phyloP scores from a whole-genome alignment of 1,140 invertebrate genomes.

The Tetranychus urticae region DNA sequence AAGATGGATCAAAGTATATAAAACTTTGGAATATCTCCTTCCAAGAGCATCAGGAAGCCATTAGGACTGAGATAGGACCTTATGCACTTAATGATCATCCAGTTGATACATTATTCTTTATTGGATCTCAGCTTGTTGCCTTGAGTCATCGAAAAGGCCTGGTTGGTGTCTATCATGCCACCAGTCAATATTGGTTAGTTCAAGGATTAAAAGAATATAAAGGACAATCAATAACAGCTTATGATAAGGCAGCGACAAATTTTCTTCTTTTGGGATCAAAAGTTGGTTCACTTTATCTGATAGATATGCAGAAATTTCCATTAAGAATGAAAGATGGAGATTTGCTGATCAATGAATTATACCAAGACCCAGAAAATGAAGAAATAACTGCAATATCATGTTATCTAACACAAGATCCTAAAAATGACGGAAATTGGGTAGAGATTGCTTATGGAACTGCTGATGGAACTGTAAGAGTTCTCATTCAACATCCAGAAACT shows the following conservation, averaged over 20 bases:
- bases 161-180: slow-evolving; percentile 94
- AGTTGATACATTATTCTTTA: slow-evolving; percentile 88
- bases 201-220: slow-evolving; percentile 2
- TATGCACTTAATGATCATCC: slow-evolving; percentile 25
- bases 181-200: slow-evolving; percentile 71
- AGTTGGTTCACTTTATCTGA: slow-evolving; percentile 5
- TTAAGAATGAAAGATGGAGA: slow-evolving; percentile 97
- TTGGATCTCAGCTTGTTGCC: slow-evolving; percentile 84
- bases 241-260: slow-evolving; percentile 1
- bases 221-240: slow-evolving; percentile 5
- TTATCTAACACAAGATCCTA: slow-evolving; percentile 67
- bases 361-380: slow-evolving; percentile 76
- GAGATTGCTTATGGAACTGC: slow-evolving; percentile 96
- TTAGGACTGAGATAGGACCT: slow-evolving; percentile 1
- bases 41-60: not conserved
- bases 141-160: slow-evolving; percentile 66
- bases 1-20: slow-evolving; percentile 39
- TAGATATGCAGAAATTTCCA: slow-evolving; percentile 98
- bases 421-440: slow-evolving; percentile 96
- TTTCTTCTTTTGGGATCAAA: slow-evolving; percentile 1
- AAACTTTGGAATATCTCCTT: slow-evolving; percentile 36
- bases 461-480: slow-evolving; percentile 54
- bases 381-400: slow-evolving; percentile 95
- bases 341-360: slow-evolving; percentile 82
- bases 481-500: slow-evolving; percentile 94